phyloP scores from a whole-genome alignment of 23 tunicate species.

The Halocynthia roretzi region DNA sequence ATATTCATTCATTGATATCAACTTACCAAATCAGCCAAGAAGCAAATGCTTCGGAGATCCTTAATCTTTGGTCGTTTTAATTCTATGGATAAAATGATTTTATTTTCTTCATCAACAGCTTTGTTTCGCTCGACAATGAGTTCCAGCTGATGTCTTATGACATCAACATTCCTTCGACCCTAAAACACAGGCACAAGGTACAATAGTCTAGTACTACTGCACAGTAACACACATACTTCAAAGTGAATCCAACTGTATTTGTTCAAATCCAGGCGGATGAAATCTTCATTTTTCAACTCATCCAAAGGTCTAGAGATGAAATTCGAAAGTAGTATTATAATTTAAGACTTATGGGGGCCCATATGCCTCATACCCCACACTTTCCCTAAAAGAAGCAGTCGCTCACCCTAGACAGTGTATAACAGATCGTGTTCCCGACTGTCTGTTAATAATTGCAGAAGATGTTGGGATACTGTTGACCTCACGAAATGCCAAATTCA shows the following conservation, averaged over 20 bases:
- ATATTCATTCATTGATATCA: no score
- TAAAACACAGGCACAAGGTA: not conserved
- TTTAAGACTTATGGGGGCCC: no score
- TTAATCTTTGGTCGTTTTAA: no score
- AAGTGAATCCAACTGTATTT: slow-evolving; percentile 72
- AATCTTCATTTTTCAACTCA: slow-evolving; percentile 14
- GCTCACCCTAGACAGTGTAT: slow-evolving; percentile 18
- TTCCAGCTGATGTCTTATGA: slow-evolving; percentile 22
- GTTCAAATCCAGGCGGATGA: slow-evolving; percentile 5
- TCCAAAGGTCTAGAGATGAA: slow-evolving; percentile 12
- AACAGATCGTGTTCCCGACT: slow-evolving; percentile 15
- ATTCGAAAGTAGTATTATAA: no score
- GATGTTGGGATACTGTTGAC: slow-evolving; percentile 3
- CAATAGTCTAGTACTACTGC: not conserved
- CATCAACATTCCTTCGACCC: slow-evolving; percentile 49
- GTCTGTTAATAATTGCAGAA: not conserved
- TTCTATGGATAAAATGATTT: no score
- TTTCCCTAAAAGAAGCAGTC: no score
- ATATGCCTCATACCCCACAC: no score
- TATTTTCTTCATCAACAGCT: not conserved
- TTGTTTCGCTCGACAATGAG: slow-evolving; percentile 23
- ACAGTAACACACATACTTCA: slow-evolving; percentile 34
- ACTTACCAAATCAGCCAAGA: no score
- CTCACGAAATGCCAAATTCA: not conserved
- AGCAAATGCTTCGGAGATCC: no score